Evolutionary conservation across 2,797 vertebrate genomes (phyloP).

Genomic region (Carduelis carduelis): DNA sequence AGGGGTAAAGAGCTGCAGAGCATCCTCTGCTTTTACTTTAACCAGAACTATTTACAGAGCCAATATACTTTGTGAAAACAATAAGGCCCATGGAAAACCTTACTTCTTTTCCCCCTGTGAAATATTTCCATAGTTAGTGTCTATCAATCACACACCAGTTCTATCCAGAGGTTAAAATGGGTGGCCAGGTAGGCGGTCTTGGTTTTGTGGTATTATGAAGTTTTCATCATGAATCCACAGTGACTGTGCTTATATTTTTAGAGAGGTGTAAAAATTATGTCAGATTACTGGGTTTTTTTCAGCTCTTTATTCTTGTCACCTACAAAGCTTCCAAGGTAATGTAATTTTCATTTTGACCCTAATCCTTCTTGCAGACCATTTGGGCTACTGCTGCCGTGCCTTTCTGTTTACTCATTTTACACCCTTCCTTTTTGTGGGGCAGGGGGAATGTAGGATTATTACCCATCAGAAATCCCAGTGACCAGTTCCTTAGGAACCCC

Average conservation of each 20-base stretch:
- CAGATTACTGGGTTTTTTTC: not conserved
- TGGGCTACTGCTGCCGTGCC: rapidly evolving
- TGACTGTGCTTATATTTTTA: conserved; percentile 13
- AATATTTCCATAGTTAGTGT: not conserved
- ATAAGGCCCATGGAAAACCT: not conserved
- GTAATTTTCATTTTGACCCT: not conserved
- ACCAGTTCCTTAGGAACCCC: not conserved
- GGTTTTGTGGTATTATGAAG: conserved; percentile 8
- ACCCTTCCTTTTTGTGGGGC: rapidly evolving
- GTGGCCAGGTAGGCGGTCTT: not conserved
- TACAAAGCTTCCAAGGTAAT: not conserved
- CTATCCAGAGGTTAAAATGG: not conserved
- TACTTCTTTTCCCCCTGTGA: not conserved
- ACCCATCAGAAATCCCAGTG: not conserved
- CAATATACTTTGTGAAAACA: not conserved
- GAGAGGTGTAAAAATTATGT: not conserved
- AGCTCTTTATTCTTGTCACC: not conserved
- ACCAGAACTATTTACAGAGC: not conserved
- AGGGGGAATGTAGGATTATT: rapidly evolving
- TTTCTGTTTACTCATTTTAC: not conserved
- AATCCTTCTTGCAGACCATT: not conserved
- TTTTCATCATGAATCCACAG: not conserved
- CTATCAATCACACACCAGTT: not conserved
- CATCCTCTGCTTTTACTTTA: not conserved
- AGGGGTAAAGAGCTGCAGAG: not conserved